These are phyloP conservation scores for Chironomus tepperi DNA, from an alignment of 1,140 invertebrate species.

Conservation along the genomic window DNA sequence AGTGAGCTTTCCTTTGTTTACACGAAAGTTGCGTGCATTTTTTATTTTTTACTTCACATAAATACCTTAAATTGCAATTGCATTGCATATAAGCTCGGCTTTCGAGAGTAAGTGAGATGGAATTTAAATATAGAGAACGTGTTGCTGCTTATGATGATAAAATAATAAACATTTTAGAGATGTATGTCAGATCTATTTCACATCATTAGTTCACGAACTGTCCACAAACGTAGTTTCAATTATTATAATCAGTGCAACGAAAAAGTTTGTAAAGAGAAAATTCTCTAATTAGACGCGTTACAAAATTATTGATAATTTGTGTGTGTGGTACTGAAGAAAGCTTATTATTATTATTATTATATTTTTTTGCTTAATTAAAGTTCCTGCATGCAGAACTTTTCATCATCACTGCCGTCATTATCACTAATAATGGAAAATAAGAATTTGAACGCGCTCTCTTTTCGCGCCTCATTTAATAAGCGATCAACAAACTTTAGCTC, in stretches of 20 bases:
- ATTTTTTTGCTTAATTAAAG: neutral
- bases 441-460: conserved; percentile 2
- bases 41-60: conserved; percentile 5
- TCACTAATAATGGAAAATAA: neutral
- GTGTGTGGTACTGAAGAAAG: neutral
- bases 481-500: conserved; percentile 16
- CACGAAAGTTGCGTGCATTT: neutral
- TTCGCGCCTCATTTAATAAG: conserved; percentile 17
- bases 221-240: neutral
- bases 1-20: neutral
- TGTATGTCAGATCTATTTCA: conserved; percentile 13
- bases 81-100: neutral
- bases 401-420: neutral
- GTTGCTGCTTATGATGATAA: too few species aligned
- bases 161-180: neutral
- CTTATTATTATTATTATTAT: neutral
- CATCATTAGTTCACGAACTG: conserved; percentile 6
- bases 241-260: conserved; percentile 9
- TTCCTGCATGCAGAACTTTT: neutral
- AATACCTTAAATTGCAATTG: conserved; percentile 5
- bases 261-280: neutral
- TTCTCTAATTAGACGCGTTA: neutral
- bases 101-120: neutral
- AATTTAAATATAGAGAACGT: too few species aligned
- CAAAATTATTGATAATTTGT: neutral